These are phyloP conservation scores for Stictocephala bisonia DNA, from an alignment of 2,888 invertebrate species.

Conservation along the genomic window DNA sequence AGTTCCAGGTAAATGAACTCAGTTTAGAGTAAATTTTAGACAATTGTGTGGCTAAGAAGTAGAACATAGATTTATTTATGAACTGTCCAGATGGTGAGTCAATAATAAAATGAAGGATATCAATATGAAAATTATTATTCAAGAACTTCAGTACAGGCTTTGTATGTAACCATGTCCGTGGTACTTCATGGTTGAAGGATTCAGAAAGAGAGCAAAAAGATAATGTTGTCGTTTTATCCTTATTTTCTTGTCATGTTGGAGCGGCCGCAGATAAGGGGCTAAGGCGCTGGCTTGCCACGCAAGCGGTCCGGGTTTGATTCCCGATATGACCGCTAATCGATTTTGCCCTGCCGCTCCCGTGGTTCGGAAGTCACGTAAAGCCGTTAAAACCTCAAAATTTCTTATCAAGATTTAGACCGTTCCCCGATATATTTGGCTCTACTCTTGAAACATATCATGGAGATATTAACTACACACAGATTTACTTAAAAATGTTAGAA, in stretches of 20 bases:
- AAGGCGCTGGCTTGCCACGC: too few relatives aligned
- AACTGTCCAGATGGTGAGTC: conserved; percentile 10
- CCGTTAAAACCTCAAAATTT: too few relatives aligned
- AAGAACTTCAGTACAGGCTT: neutral
- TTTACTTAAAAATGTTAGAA: too few relatives aligned
- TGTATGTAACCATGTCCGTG: neutral
- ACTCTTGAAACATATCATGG: too few relatives aligned
- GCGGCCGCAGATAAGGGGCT: too few relatives aligned
- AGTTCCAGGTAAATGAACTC: conserved; percentile 6
- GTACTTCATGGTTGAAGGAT: neutral
- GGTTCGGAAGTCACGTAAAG: too few relatives aligned
- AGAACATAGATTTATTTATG: conserved; percentile 18
- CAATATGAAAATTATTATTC: neutral
- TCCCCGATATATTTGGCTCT: too few relatives aligned
- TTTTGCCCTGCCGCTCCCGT: too few relatives aligned
- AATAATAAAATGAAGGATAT: conserved; percentile 4
- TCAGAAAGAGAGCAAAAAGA: conserved; percentile 12
- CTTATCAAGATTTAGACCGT: too few relatives aligned
- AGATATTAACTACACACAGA: too few relatives aligned
- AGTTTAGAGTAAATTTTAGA: neutral
- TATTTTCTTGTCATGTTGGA: neutral
- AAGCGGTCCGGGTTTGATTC: too few relatives aligned
- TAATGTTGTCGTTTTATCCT: neutral
- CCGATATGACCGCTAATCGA: too few relatives aligned
- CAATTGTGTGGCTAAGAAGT: neutral